Conservation (phyloP, 1,140 invertebrate genomes). For the Parapsyche elsis region DNA sequence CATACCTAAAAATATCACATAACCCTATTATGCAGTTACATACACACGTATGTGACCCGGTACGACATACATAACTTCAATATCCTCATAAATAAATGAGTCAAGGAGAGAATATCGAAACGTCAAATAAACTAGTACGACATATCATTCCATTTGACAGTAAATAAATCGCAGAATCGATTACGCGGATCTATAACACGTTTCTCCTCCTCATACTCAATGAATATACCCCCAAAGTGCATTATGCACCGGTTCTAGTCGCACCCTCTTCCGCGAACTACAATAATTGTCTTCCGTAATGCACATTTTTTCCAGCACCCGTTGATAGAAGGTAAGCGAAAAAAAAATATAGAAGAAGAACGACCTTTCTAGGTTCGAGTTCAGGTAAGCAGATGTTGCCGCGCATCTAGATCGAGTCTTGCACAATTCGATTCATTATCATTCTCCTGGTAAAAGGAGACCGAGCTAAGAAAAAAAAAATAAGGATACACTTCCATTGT, state of each 20-base stretch:
- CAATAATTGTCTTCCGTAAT: constrained; percentile 17
- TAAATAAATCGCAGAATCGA: constrained; percentile 11
- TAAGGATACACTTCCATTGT: constrained; percentile 25
- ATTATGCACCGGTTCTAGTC: background rate
- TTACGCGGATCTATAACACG: background rate
- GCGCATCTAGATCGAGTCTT: constrained; percentile 40
- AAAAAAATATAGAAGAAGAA: background rate
- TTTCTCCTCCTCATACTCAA: background rate
- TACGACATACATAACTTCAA: too few species aligned
- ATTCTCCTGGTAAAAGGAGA: constrained; percentile 17
- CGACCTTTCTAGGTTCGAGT: background rate
- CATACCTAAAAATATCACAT: too few species aligned
- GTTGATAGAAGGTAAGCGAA: too few species aligned
- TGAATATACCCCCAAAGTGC: background rate
- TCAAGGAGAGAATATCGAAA: too few species aligned
- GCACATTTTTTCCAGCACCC: constrained; percentile 8
- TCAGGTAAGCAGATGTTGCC: constrained; percentile 40
- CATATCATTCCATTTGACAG: too few species aligned
- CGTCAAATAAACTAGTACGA: too few species aligned
- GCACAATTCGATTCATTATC: constrained; percentile 44
- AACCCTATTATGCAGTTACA: too few species aligned
- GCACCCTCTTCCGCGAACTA: constrained; percentile 1
- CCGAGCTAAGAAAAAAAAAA: background rate
- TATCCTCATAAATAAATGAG: too few species aligned
- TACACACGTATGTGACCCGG: too few species aligned